These are phyloP conservation scores for Iselma pallidipennis DNA, from an alignment of 2,888 invertebrate species.

Conservation along the genomic window DNA sequence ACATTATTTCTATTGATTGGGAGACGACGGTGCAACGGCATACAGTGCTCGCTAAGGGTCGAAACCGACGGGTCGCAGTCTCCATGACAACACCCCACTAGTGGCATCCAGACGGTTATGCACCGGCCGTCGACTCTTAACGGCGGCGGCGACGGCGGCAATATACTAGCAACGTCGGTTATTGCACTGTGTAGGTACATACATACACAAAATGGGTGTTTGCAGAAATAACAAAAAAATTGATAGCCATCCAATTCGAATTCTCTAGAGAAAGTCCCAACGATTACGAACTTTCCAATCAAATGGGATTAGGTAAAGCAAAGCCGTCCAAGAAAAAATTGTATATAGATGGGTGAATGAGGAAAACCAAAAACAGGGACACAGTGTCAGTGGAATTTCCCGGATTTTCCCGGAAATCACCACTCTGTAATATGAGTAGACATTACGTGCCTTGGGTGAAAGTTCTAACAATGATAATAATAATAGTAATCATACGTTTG, in stretches of 20 bases:
- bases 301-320: background rate
- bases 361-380: background rate
- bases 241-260: too few relatives aligned
- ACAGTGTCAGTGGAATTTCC: background rate
- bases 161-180: constrained; percentile 13
- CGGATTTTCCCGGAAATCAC: background rate
- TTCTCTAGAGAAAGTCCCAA: background rate
- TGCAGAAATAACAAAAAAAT: constrained; percentile 23
- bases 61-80: constrained; percentile 41
- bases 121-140: constrained; percentile 34
- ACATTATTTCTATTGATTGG: constrained; percentile 27
- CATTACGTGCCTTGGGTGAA: too few relatives aligned
- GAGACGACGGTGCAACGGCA: constrained; percentile 21
- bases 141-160: constrained; percentile 22
- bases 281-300: background rate
- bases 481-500: too few relatives aligned
- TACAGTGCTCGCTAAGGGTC: constrained; percentile 3
- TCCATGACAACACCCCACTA: constrained; percentile 55
- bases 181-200: background rate
- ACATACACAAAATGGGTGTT: constrained; percentile 39
- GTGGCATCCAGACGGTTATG: constrained; percentile 52
- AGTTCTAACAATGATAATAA: too few relatives aligned
- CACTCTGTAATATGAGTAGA: too few relatives aligned
- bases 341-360: background rate
- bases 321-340: too few relatives aligned